Conservation (phyloP, 2,797 vertebrate genomes). For the Neomorphus geoffroyi region DNA sequence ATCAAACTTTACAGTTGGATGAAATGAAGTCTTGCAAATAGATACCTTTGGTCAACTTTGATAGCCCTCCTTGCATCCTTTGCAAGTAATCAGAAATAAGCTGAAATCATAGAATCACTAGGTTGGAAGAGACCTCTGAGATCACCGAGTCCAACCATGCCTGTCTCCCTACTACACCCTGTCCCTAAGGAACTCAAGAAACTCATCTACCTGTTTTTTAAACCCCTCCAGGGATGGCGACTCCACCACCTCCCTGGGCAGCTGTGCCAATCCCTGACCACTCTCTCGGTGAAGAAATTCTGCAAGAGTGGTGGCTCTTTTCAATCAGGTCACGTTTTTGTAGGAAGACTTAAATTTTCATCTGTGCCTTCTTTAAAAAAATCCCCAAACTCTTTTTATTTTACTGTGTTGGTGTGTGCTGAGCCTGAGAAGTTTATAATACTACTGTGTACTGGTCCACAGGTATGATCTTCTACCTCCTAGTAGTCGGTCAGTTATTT, state of each 20-base stretch:
- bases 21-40: not conserved
- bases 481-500: not conserved
- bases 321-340: not conserved
- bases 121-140: no score
- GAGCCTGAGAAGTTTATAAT: not conserved
- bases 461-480: constrained; percentile 4
- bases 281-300: no score
- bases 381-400: not conserved
- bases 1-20: not conserved
- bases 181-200: no score
- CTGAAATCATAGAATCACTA: not conserved
- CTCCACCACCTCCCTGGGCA: no score
- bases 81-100: not conserved
- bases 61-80: not conserved
- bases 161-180: no score
- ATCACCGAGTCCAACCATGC: no score
- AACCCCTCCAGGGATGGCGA: no score
- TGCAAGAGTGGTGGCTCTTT: not conserved
- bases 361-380: not conserved
- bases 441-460: not conserved
- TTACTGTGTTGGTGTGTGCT: not conserved
- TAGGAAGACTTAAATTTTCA: not conserved
- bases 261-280: no score
- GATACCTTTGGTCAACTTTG: not conserved
- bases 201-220: no score